Evolutionary conservation across 2,797 vertebrate genomes (phyloP).

Genomic region (Alauda arvensis): DNA sequence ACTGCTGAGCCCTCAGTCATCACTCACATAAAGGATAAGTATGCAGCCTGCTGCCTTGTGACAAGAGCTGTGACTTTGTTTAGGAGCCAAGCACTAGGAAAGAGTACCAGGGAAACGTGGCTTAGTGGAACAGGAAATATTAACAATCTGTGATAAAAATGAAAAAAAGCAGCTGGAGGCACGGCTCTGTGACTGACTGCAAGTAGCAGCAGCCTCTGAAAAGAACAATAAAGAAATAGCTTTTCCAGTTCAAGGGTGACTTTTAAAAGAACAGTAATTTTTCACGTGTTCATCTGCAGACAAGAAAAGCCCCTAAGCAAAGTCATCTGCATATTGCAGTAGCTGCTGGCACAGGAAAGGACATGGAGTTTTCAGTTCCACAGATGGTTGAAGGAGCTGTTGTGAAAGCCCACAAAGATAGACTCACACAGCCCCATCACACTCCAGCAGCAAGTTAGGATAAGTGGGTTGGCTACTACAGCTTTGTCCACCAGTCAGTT

Average conservation of each 20-base stretch:
- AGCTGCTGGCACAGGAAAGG: not conserved
- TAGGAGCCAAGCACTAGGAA: conserved; percentile 63
- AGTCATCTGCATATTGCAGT: not conserved
- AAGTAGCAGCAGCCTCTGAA: not conserved
- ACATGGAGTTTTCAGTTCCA: not conserved
- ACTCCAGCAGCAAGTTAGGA: not conserved
- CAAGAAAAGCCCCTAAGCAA: not conserved
- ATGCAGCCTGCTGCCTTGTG: conserved; percentile 59
- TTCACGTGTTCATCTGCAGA: not conserved
- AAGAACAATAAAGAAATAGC: not conserved
- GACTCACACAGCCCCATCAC: not conserved
- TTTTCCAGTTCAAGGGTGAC: not conserved
- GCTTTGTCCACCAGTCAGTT: not conserved
- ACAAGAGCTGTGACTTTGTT: conserved; percentile 62
- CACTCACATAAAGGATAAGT: conserved; percentile 51
- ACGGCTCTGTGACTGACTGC: not conserved
- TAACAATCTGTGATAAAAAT: conserved; percentile 35
- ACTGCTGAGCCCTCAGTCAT: conserved; percentile 55
- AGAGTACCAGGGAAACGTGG: conserved; percentile 38
- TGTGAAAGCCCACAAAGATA: not conserved
- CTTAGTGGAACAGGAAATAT: conserved; percentile 65
- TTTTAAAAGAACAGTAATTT: not conserved
- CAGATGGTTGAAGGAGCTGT: not conserved
- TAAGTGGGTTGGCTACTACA: not conserved
- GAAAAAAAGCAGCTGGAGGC: not conserved